Percentiles rank a stretch among this genome's conserved stretches.
These are phyloP conservation scores for Diploscapter pachys DNA, from an alignment of 1,140 invertebrate genomes.

Conservation along the genomic window DNA sequence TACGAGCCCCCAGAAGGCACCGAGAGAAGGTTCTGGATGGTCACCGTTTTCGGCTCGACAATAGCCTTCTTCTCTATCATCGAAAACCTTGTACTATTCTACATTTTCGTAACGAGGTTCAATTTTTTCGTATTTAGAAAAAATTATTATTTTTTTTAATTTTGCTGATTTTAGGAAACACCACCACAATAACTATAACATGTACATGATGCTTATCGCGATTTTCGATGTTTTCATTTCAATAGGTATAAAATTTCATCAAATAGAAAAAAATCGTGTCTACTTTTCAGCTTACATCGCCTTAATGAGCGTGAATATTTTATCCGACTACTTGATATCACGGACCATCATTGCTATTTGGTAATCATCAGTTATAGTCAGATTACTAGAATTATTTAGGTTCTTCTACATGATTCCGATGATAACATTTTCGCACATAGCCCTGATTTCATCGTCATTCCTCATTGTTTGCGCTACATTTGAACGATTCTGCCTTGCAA, in stretches of 20 bases:
- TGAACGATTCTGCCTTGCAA: conserved; percentile 50
- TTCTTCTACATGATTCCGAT: conserved; percentile 53
- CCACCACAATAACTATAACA: conserved; percentile 48
- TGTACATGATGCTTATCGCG: conserved; percentile 53
- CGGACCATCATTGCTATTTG: conserved; percentile 43
- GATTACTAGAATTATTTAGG: conserved; percentile 21
- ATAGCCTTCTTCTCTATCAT: too few species aligned
- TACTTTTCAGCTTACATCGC: conserved; percentile 47
- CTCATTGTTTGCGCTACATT: conserved; percentile 53
- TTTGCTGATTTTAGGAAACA: conserved; percentile 15
- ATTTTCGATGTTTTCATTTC: conserved; percentile 53
- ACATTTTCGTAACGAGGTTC: too few species aligned
- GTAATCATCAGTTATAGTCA: conserved; percentile 29
- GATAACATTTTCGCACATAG: conserved; percentile 53
- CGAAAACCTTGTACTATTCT: too few species aligned
- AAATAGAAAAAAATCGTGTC: too few species aligned
- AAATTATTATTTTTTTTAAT: too few species aligned
- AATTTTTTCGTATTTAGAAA: too few species aligned
- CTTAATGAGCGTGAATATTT: conserved; percentile 54
- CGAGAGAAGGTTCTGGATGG: too few species aligned
- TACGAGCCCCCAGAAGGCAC: too few species aligned
- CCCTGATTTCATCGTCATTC: conserved; percentile 53
- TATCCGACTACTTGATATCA: conserved; percentile 47
- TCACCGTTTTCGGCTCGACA: too few species aligned
- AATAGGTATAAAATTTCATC: too few species aligned